Evolutionary conservation across 2,888 invertebrate genomes (phyloP).

Genomic region (Muschampia plurimacula): DNA sequence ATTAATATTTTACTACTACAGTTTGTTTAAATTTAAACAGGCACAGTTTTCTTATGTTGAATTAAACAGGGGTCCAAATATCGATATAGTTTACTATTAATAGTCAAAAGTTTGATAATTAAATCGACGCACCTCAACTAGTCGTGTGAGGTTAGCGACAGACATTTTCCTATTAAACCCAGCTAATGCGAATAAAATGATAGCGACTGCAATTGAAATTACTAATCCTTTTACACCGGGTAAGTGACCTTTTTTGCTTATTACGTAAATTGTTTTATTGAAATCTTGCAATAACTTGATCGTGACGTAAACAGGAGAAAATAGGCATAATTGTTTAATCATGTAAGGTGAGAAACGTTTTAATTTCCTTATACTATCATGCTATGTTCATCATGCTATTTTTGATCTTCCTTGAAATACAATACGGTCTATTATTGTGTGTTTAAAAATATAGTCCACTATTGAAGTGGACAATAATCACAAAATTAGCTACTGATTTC

Average conservation of each 20-base stretch:
- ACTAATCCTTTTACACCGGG: constrained; percentile 65
- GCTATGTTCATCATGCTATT: not conserved
- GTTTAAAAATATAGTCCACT: not conserved
- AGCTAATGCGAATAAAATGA: constrained; percentile 76
- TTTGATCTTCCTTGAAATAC: not conserved
- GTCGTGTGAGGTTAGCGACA: constrained; percentile 53
- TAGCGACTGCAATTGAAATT: constrained; percentile 65
- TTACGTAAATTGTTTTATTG: constrained; percentile 51
- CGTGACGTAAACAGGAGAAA: constrained; percentile 21
- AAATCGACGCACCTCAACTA: constrained; percentile 48
- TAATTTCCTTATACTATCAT: not conserved
- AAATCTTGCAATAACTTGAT: constrained; percentile 40
- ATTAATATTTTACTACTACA: too few species aligned
- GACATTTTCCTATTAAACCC: constrained; percentile 64
- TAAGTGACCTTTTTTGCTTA: constrained; percentile 61
- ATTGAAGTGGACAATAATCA: constrained; percentile 14
- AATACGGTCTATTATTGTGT: constrained; percentile 5
- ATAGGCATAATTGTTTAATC: constrained; percentile 20
- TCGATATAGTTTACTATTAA: too few species aligned
- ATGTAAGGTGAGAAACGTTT: constrained; percentile 5
- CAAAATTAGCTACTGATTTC: constrained; percentile 27
- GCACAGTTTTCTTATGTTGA: too few species aligned
- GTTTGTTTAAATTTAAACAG: too few species aligned
- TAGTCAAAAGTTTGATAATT: not conserved
- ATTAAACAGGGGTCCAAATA: too few species aligned